Base-by-base conservation (phyloP, 2,888 invertebrate species). In the Catocala fraxini region DNA sequence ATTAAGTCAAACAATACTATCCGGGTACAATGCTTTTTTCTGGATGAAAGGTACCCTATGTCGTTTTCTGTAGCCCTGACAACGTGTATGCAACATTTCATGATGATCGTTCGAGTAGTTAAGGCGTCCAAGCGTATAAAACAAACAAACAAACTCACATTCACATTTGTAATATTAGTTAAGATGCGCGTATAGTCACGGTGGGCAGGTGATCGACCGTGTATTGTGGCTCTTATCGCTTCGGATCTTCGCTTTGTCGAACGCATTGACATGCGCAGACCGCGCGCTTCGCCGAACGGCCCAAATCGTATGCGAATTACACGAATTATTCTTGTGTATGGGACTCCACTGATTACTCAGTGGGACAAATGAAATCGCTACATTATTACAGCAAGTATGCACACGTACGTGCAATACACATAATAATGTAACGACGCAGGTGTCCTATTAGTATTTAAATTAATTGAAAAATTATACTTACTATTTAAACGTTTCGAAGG, bases 201-300 rank as follows among this genome's bases (percentile, higher is more conserved):
- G 62, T 75, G 80, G 70, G 62, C 75, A 79, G 92, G 90, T 91
- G 91, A 92, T 86, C 87, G 91, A 91, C 91, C 92, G 88, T 63
- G 84, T 86, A 89, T 88, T 90, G 89, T 90, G 82, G 70, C 79
- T 81, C 81, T 86, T 93, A 93, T 93, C 93, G 88, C 65, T 78
- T 89, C 89, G 90, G 89, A 93, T 93, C 93, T 92, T 71, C 79
- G 81, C 89, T 92, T 92, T 91, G 90, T 88, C 75, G 68, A 74
- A 70, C 86, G 81, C 87, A 92, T 93, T 92, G 86, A 81, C 80
- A 93, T 93, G 90, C 93, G 81, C 73, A 75, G 75, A 75, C 75
- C 74, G 79, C 76, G 70, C 74, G 79, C 81, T 91, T 92, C 92
- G 87, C 34, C 85, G 92, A 91, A 92, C 89, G 84, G 80, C 85